Conservation (phyloP, 2,797 vertebrate species). For the Ibycter americanus region DNA sequence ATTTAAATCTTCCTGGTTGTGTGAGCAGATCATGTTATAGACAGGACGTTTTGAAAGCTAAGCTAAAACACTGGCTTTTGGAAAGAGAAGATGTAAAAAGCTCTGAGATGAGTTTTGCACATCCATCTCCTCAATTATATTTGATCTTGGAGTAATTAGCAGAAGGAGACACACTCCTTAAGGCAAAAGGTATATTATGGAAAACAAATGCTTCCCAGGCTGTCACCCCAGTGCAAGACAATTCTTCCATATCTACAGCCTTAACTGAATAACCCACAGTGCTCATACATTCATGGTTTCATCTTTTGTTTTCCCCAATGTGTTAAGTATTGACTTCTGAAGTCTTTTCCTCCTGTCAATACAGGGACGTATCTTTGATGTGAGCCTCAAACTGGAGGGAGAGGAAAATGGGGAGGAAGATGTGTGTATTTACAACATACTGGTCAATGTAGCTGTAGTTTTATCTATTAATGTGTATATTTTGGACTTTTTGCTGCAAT, state of each 20-base stretch:
- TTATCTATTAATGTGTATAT: neutral
- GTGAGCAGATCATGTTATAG: neutral
- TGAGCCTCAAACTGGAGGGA: neutral
- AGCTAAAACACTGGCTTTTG: neutral
- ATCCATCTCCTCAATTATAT: neutral
- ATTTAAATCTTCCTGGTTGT: neutral
- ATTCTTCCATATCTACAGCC: neutral
- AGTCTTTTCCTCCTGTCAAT: neutral
- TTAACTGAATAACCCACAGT: neutral
- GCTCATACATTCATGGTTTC: neutral
- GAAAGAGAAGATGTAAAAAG: neutral
- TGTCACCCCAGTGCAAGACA: neutral
- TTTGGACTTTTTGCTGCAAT: neutral
- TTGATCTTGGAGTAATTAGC: neutral
- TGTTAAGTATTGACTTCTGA: neutral
- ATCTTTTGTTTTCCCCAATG: neutral
- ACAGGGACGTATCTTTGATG: neutral
- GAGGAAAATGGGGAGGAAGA: neutral
- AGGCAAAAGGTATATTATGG: neutral
- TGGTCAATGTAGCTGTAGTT: neutral
- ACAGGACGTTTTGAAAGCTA: neutral
- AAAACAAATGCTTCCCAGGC: neutral
- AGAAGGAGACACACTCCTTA: neutral
- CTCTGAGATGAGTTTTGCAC: neutral
- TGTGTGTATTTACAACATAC: neutral